Base-by-base conservation (phyloP, 2,113 vertebrate genomes). In the pig (Sus scrofa) region DNA sequence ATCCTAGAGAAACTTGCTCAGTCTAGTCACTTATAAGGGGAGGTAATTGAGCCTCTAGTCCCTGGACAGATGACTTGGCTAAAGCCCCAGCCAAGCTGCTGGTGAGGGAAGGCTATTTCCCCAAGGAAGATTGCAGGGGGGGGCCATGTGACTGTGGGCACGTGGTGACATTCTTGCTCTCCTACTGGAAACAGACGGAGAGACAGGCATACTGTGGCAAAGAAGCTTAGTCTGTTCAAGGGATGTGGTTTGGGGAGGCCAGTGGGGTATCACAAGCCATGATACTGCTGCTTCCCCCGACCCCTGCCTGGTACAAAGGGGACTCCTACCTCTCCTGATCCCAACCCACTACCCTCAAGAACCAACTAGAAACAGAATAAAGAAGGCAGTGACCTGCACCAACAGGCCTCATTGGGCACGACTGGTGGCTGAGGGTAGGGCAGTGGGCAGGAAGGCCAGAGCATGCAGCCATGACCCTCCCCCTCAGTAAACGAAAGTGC, bases 401-500 rank as follows among this genome's bases (percentile, higher is more conserved):
- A 52, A 83, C 54, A 96, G 86, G 96, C 68, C 82, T 91, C 73
- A 32, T 87, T 58, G 92, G 89, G 91, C 91, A 94, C 13, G 16
- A 37, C 71, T 60, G 56, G 62, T 30, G 39, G 37, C 26, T 54
- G 50, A 30, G 11, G 34, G 34, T 24, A 30, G 37, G 16, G 37
- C 4, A 34, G 34, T 22, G 70, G 81, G 75, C 34, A 89, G 62
- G 74, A 85, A 94, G 83, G 60, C 56, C 52, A 50, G 37, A 9
- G 60, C 39, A 32, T 1, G 2, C 56, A 73, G 89, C 75, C 77
- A 60, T 13, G 70, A 60, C 52, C 85, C 54, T 26, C 85, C 71
- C 37, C 63, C 54, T 81, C 71, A 83, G 94, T 73, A 96, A 96
- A 95, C 37, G 30, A 94, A 98, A 97, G 95, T 98, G 86, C 95